Evolutionary conservation across 2,888 invertebrate genomes (phyloP).

Genomic region (Drosophila melanosoma): DNA sequence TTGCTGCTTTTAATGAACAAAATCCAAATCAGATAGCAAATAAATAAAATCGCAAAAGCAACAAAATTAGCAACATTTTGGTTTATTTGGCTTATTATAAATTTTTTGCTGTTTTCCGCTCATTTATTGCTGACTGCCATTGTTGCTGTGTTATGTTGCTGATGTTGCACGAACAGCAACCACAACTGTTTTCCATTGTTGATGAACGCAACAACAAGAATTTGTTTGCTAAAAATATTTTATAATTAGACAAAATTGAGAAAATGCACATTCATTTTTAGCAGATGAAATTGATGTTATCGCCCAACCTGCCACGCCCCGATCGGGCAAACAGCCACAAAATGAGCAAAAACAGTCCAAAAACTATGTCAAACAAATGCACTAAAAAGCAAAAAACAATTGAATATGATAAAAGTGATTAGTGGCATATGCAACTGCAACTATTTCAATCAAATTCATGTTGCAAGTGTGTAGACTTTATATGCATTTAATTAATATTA

Average conservation of each 20-base stretch:
- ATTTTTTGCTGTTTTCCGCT: neutral
- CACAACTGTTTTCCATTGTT: constrained; percentile 16
- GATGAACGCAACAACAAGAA: constrained; percentile 65
- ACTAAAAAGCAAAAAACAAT: constrained; percentile 62
- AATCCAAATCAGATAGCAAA: constrained; percentile 41
- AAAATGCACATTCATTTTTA: constrained; percentile 44
- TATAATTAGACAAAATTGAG: constrained; percentile 64
- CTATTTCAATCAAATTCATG: constrained; percentile 27
- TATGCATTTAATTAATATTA: neutral
- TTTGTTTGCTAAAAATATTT: constrained; percentile 59
- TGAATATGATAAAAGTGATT: constrained; percentile 79
- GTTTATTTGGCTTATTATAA: neutral
- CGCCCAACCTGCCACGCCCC: neutral
- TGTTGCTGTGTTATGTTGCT: neutral
- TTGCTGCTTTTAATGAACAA: neutral
- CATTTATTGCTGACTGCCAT: neutral
- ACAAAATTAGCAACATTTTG: constrained; percentile 20
- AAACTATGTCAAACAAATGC: constrained; percentile 42
- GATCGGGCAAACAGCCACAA: neutral
- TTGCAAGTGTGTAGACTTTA: neutral
- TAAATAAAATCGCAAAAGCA: constrained; percentile 17
- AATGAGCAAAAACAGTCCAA: constrained; percentile 10
- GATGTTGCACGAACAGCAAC: neutral
- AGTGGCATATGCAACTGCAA: constrained; percentile 67
- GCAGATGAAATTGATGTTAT: constrained; percentile 42